Evolutionary conservation across 2,888 invertebrate species (phyloP).

Genomic region (Lacanobia oleracea): DNA sequence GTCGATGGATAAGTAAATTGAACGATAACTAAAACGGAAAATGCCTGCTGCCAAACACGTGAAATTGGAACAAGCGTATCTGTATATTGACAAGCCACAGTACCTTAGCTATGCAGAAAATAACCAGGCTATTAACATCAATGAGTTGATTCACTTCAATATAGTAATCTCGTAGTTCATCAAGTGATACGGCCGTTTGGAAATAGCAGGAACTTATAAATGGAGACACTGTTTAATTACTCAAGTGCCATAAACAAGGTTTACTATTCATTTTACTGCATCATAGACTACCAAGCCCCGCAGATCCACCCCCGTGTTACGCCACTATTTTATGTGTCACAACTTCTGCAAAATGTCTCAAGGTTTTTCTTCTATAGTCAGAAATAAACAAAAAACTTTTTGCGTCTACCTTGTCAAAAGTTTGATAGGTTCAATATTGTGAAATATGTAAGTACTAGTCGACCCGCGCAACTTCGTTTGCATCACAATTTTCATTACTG

Average conservation of each 20-base stretch:
- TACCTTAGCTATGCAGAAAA: conserved; percentile 21
- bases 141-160: conserved; percentile 35
- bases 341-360: conserved; percentile 28
- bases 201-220: conserved; percentile 37
- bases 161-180: conserved; percentile 30
- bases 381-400: conserved; percentile 28
- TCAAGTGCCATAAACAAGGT: conserved; percentile 39
- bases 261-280: conserved; percentile 37
- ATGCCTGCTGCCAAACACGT: conserved; percentile 19
- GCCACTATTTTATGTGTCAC: conserved; percentile 25
- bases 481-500: no score
- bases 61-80: conserved; percentile 25
- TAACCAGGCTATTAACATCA: conserved; percentile 21
- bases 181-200: conserved; percentile 17
- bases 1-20: conserved; percentile 45
- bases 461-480: no score
- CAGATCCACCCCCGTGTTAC: neutral
- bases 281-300: conserved; percentile 8
- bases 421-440: conserved; percentile 7
- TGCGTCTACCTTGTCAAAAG: conserved; percentile 13
- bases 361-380: conserved; percentile 17
- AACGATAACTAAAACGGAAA: conserved; percentile 32
- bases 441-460: neutral
- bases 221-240: conserved; percentile 43
- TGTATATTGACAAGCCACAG: conserved; percentile 21